Base-by-base conservation (phyloP, 2,113 vertebrate species). In the Anolis carolinensis region DNA sequence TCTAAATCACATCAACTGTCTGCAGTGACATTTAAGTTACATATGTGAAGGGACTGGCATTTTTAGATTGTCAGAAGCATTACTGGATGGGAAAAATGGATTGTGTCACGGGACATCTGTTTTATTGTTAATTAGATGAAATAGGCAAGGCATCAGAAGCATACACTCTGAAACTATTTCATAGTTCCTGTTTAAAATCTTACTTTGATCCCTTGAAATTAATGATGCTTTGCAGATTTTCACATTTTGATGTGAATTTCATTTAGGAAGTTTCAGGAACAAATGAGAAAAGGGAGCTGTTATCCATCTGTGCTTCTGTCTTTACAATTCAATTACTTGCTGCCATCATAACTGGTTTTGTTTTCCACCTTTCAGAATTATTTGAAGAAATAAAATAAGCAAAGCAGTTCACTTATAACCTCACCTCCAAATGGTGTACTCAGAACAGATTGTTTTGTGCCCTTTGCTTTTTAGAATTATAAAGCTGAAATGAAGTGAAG, bases 71-170 rank as follows among this genome's bases (percentile, higher is more conserved):
- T 96, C 92, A 86, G 91, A 90, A 88, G 10, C 93, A 92, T 93
- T 96, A 94, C 91, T 94, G 91, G 95, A 95, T 92, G 92, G 92
- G 93, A 93, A 93, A 94, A 95, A 94, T 67, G 90, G 94, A 95
- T 90, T 95, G 94, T 96, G 96, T 95, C 90, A 95, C 0, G 52
- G 93, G 94, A 95, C 90, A 95, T 96, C 95, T 96, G 95, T 95
- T 94, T 96, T 95, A 95, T 94, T 95, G 96, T 95, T 97, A 96
- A 96, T 96, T 96, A 96, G 95, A 93, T 91, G 91, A 95, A 95
- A 90, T 89, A 86, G 78, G 93, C 84, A 89, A 94, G 91, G 91
- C 93, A 94, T 94, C 95, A 94, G 94, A 91, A 82, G 90, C 86
- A 91, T 73, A 44, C 68, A 92, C 89, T 92, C 91, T 91, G 92